Conservation (phyloP, 2,888 invertebrate species). For the Aelia acuminata region DNA sequence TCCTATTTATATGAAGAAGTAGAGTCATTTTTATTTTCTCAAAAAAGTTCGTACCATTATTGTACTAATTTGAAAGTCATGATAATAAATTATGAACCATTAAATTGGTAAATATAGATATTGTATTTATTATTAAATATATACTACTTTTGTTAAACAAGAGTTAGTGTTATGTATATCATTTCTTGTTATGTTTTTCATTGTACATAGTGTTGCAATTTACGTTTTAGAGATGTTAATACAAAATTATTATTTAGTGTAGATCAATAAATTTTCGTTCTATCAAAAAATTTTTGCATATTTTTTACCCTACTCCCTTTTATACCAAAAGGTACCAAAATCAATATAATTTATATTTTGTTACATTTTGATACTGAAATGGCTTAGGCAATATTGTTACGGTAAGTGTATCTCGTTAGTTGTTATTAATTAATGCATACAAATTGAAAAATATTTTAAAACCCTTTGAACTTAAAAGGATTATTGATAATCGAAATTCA, state of each 20-base stretch:
- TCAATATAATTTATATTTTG: no score
- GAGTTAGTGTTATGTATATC: conserved; percentile 57
- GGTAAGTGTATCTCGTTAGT: no score
- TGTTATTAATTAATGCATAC: no score
- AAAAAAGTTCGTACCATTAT: background rate
- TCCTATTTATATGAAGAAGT: background rate
- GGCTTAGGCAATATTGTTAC: no score
- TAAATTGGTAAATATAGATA: conserved; percentile 16
- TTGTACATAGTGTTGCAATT: conserved; percentile 58
- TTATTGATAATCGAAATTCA: background rate
- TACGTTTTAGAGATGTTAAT: conserved; percentile 58
- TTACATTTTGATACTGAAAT: no score
- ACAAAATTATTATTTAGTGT: conserved; percentile 42
- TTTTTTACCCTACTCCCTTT: no score
- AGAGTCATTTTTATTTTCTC: background rate
- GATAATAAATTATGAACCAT: conserved; percentile 3
- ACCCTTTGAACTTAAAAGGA: background rate
- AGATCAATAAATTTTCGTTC: conserved; percentile 50
- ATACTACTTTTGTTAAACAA: conserved; percentile 56
- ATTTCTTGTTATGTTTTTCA: conserved; percentile 59
- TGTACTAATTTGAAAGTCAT: background rate
- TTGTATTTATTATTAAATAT: background rate
- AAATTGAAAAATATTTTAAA: no score
- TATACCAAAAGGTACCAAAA: no score
- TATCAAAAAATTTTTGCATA: background rate